Conservation (phyloP, 2,797 vertebrate species). For the Melanotaenia maccullochi region DNA sequence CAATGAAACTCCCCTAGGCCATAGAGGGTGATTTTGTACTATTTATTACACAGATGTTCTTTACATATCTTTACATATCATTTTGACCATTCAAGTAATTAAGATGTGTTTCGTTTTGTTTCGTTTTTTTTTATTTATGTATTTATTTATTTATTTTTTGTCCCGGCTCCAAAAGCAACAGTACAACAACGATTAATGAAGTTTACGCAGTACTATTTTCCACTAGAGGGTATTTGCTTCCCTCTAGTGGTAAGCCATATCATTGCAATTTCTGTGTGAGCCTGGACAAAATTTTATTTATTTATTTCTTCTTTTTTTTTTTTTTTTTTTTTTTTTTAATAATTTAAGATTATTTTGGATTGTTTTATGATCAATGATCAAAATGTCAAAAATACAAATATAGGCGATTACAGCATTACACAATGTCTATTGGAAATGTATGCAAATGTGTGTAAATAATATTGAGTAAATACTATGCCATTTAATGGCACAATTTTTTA, state of each 20-base stretch:
- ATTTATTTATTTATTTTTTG: background rate
- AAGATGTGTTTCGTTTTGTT: background rate
- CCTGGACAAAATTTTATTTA: background rate
- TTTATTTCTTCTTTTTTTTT: background rate
- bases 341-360: too few species aligned
- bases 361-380: too few species aligned
- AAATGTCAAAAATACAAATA: too few species aligned
- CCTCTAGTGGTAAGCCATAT: slow-evolving; percentile 34
- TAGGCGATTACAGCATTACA: too few species aligned
- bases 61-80: background rate
- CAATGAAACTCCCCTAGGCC: background rate
- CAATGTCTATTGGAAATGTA: too few species aligned
- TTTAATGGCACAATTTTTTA: background rate
- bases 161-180: background rate
- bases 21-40: background rate
- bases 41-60: background rate
- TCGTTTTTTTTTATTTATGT: background rate
- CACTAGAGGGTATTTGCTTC: slow-evolving; percentile 43
- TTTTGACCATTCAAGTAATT: too few species aligned
- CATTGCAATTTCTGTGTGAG: background rate
- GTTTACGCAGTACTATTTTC: background rate
- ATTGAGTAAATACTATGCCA: too few species aligned
- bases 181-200: background rate
- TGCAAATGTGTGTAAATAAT: too few species aligned
- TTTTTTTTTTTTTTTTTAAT: background rate